These are phyloP conservation scores for Papilio elwesi DNA, from an alignment of 2,888 invertebrate genomes.

Conservation along the genomic window DNA sequence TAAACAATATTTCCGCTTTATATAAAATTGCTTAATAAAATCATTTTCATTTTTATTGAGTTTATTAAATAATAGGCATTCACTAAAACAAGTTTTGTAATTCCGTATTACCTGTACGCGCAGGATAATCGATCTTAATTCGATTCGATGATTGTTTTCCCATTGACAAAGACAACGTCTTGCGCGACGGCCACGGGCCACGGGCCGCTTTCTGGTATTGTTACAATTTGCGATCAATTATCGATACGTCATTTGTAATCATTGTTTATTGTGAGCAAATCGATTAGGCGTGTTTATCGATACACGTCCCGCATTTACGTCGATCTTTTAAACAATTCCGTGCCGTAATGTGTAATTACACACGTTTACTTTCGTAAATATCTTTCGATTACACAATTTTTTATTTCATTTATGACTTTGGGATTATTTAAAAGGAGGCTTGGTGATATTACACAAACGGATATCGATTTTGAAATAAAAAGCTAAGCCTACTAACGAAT, in stretches of 20 bases:
- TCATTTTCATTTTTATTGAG: too few species aligned
- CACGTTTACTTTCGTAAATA: constrained; percentile 4
- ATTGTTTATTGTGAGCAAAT: constrained; percentile 48
- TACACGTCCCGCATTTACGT: constrained; percentile 42
- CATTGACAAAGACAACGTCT: constrained; percentile 29
- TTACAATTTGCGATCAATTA: constrained; percentile 48
- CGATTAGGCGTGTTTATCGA: constrained; percentile 50
- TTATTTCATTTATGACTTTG: not conserved
- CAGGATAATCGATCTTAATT: constrained; percentile 28
- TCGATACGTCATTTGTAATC: constrained; percentile 51
- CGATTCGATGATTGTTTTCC: constrained; percentile 26
- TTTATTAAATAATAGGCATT: not conserved
- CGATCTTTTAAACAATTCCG: constrained; percentile 26
- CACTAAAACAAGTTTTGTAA: constrained; percentile 1
- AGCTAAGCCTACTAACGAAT: too few species aligned
- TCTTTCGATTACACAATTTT: constrained; percentile 3
- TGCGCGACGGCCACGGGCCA: constrained; percentile 24
- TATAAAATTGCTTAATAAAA: not conserved
- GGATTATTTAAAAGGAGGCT: too few species aligned
- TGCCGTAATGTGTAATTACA: constrained; percentile 21
- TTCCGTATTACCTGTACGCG: not conserved
- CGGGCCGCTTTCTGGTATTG: constrained; percentile 34
- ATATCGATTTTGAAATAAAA: not conserved
- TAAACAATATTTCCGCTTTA: too few species aligned
- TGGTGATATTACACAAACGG: not conserved